Evolutionary conservation across 2,888 invertebrate species (phyloP).

Genomic region (Stenotaenia linearis): DNA sequence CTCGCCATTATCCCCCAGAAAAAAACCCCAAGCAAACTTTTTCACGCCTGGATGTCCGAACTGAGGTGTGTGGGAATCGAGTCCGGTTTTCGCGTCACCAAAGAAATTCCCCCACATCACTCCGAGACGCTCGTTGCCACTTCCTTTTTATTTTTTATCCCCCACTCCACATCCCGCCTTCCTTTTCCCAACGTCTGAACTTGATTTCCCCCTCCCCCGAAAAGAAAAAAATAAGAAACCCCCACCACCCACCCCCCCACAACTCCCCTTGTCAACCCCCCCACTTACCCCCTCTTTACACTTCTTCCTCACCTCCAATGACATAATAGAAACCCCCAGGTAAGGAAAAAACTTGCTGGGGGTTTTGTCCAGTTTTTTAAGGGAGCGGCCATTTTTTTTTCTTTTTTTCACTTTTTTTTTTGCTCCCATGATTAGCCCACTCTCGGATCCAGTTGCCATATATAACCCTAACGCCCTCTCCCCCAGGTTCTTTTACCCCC

Average conservation of each 20-base stretch:
- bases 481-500: neutral
- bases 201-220: conserved; percentile 15
- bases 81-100: neutral
- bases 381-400: neutral
- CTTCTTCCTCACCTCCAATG: conserved; percentile 11
- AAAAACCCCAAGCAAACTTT: neutral
- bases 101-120: neutral
- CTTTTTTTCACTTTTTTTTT: neutral
- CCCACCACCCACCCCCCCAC: neutral
- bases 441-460: conserved; percentile 8
- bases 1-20: too few species aligned
- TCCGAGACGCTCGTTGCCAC: neutral
- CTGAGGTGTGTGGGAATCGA: conserved; percentile 14
- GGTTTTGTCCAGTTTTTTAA: neutral
- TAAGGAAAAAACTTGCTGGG: neutral
- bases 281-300: neutral
- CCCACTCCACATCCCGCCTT: conserved; percentile 13
- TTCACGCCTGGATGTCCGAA: conserved; percentile 15
- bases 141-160: conserved; percentile 12
- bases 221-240: neutral
- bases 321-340: conserved; percentile 14
- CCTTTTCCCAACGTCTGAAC: conserved; percentile 19
- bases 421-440: conserved; percentile 18
- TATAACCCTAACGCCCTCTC: conserved; percentile 14
- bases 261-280: neutral